Evolutionary conservation across 23 tunicate species (phyloP).

Genomic region (Pegea sp.): DNA sequence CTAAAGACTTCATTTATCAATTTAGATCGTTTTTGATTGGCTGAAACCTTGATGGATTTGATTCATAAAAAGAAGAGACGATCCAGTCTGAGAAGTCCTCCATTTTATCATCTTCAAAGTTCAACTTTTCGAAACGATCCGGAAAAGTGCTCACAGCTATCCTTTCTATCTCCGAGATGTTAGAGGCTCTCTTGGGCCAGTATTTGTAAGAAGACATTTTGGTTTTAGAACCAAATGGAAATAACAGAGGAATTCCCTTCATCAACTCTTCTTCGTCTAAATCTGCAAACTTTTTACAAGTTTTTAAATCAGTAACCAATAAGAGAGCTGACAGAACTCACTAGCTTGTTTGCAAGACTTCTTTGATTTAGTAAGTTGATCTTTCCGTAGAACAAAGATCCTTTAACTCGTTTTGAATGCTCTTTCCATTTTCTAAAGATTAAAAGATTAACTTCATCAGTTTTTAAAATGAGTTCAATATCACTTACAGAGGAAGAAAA

Average conservation of each 20-base stretch:
- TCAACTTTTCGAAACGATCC: conserved; percentile 9
- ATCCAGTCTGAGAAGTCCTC: conserved; percentile 51
- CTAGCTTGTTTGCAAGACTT: no score
- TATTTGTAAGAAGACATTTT: background rate
- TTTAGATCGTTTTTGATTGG: no score
- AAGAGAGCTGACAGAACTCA: no score
- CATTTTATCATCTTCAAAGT: conserved; percentile 18
- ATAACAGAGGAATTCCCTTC: no score
- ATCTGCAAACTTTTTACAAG: no score
- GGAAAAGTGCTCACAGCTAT: conserved; percentile 5
- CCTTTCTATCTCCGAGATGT: conserved; percentile 16
- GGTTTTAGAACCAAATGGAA: no score
- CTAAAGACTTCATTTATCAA: conserved; percentile 6
- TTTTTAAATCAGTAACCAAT: no score
- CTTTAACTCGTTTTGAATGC: conserved; percentile 22
- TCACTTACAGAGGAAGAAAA: no score
- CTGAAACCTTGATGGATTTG: conserved; percentile 25
- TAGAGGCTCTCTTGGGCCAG: conserved; percentile 5
- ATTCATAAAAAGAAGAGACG: conserved; percentile 27
- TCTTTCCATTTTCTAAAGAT: conserved; percentile 49
- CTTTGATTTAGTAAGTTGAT: conserved; percentile 10
- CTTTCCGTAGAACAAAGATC: conserved; percentile 47
- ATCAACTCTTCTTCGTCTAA: no score
- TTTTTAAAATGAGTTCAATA: background rate
- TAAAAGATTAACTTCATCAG: background rate